Conservation (phyloP, 2,797 vertebrate genomes). For the Amblyraja radiata region DNA sequence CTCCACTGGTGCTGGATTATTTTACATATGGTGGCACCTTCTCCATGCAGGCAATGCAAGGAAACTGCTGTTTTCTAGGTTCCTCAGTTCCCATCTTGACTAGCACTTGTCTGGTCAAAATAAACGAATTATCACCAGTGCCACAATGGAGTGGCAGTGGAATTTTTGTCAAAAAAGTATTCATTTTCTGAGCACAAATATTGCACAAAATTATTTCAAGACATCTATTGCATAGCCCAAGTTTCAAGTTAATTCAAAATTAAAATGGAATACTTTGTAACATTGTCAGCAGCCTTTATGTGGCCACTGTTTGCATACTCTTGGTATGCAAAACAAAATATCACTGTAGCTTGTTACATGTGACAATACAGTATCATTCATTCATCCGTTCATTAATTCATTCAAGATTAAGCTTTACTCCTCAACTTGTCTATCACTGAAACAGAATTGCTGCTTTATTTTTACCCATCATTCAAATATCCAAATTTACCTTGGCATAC, state of each 20-base stretch:
- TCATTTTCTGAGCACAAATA: background rate
- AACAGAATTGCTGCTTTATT: background rate
- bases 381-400: too few species aligned
- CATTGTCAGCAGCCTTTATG: too few species aligned
- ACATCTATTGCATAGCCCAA: background rate
- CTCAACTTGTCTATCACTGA: background rate
- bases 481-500: background rate
- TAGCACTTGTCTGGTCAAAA: background rate
- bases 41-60: background rate
- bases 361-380: too few species aligned
- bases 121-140: background rate
- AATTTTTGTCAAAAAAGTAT: background rate
- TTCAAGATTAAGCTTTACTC: background rate
- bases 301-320: too few species aligned
- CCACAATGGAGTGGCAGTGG: too few species aligned
- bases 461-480: background rate
- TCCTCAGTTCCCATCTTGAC: background rate
- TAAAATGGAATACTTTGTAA: too few species aligned
- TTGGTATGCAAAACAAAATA: too few species aligned
- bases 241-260: background rate
- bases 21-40: background rate
- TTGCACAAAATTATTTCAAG: background rate
- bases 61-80: background rate
- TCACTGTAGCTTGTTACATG: too few species aligned
- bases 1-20: background rate